These are phyloP conservation scores for Parochlus steinenii DNA, from an alignment of 2,888 invertebrate genomes.

Conservation along the genomic window DNA sequence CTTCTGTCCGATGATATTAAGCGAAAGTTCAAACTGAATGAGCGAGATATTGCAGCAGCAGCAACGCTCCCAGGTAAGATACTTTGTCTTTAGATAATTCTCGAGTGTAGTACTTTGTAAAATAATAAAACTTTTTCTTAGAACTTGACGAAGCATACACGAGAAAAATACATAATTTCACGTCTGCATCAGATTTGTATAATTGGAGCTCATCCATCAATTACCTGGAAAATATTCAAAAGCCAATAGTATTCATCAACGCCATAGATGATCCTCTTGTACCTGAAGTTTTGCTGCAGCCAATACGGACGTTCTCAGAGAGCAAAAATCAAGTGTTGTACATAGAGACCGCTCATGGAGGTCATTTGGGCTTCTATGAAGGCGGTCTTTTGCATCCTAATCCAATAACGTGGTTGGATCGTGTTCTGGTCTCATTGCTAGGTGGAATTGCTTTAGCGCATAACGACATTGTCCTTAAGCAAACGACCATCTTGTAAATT, in stretches of 20 bases:
- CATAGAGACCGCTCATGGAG: constrained; percentile 75
- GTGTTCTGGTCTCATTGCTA: constrained; percentile 65
- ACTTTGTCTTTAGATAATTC: too few relatives aligned
- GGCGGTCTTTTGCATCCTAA: constrained; percentile 76
- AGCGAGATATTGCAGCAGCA: constrained; percentile 67
- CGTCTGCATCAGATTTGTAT: constrained; percentile 63
- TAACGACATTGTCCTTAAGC: constrained; percentile 17
- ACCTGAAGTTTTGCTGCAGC: constrained; percentile 55
- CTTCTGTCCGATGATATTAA: constrained; percentile 60
- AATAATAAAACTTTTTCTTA: too few relatives aligned
- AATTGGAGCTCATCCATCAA: constrained; percentile 70
- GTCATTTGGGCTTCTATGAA: constrained; percentile 90
- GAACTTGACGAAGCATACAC: constrained; percentile 85
- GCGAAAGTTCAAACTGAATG: constrained; percentile 48
- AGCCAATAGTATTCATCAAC: constrained; percentile 84
- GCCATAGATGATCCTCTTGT: constrained; percentile 84
- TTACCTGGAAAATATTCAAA: constrained; percentile 59
- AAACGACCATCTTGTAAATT: too few relatives aligned
- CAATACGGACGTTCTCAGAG: constrained; percentile 62
- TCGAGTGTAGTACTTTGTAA: too few relatives aligned
- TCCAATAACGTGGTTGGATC: constrained; percentile 84
- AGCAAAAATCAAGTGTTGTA: constrained; percentile 48
- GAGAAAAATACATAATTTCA: constrained; percentile 58
- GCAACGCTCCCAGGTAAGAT: constrained; percentile 73
- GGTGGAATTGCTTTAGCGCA: constrained; percentile 52